A percentile compares a stretch with the other conserved stretches of the same genome.
Conservation (phyloP, 2,888 invertebrate genomes). For the Teleiodes luculella region DNA sequence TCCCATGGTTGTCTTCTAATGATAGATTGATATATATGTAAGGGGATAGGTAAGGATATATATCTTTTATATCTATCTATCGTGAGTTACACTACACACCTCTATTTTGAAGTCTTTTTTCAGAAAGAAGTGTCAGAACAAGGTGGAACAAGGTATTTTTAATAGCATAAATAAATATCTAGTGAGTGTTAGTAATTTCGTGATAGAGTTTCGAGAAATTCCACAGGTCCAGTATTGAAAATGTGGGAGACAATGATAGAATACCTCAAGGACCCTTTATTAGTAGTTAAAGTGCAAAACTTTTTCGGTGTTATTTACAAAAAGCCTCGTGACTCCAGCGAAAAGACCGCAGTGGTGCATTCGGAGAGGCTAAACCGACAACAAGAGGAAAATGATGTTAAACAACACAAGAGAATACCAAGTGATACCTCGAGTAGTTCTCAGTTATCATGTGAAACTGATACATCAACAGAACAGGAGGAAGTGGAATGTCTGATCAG, state of each 20-base stretch:
- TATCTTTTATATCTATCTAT: no score
- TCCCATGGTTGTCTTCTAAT: no score
- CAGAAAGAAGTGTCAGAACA: no score
- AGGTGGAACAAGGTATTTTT: no score
- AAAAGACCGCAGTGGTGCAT: conserved; percentile 49
- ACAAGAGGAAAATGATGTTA: conserved; percentile 45
- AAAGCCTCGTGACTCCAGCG: conserved; percentile 37
- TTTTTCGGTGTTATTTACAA: conserved; percentile 85
- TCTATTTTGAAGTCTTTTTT: no score
- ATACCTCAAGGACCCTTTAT: conserved; percentile 84
- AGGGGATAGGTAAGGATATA: no score
- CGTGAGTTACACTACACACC: no score
- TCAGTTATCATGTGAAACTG: conserved; percentile 61
- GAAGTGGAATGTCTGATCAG: conserved; percentile 75
- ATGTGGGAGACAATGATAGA: conserved; percentile 78
- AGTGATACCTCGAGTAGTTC: conserved; percentile 64
- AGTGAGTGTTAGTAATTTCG: no score
- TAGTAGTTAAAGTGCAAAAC: conserved; percentile 88
- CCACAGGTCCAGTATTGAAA: conserved; percentile 22
- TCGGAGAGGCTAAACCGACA: conserved; percentile 46
- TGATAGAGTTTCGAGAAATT: no score
- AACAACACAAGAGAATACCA: conserved; percentile 57
- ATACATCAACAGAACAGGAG: conserved; percentile 56
- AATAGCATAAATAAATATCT: no score
- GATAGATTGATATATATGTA: no score